phyloP scores from a whole-genome alignment of 1,140 invertebrate species.

The Subanguina moxae region DNA sequence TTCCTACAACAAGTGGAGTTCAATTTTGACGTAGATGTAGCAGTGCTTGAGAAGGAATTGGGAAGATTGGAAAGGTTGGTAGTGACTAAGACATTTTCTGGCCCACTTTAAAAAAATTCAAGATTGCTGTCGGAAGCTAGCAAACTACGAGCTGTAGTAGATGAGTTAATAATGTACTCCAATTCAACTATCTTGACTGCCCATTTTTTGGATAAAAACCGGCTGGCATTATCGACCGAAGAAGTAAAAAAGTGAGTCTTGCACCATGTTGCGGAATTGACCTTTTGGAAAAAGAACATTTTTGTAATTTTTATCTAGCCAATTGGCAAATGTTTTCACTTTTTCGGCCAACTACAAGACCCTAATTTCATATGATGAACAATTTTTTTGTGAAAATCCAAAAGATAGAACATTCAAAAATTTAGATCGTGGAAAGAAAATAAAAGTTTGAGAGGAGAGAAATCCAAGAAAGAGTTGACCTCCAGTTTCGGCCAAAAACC shows the following conservation, averaged over 20 bases:
- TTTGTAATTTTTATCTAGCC: no score
- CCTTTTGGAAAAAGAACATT: no score
- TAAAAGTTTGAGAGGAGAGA: neutral
- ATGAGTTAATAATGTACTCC: neutral
- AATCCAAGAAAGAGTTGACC: neutral
- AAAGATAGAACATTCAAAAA: neutral
- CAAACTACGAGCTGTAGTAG: neutral
- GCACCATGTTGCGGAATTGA: no score
- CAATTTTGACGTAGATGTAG: neutral
- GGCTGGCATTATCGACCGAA: neutral
- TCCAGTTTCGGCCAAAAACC: neutral
- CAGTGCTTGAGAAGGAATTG: neutral
- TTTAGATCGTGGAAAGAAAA: conserved; percentile 1
- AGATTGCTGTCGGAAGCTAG: neutral
- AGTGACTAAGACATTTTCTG: no score
- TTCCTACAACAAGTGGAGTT: neutral
- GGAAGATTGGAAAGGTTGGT: neutral
- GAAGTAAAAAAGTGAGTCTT: neutral
- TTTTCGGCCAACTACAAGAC: no score
- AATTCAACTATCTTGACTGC: neutral
- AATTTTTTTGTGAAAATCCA: no score
- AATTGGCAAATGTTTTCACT: no score
- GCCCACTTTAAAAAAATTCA: no score
- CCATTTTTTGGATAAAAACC: neutral
- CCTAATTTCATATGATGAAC: no score